These are phyloP conservation scores for Danaus melanippus DNA, from an alignment of 1,140 invertebrate genomes.

Conservation along the genomic window DNA sequence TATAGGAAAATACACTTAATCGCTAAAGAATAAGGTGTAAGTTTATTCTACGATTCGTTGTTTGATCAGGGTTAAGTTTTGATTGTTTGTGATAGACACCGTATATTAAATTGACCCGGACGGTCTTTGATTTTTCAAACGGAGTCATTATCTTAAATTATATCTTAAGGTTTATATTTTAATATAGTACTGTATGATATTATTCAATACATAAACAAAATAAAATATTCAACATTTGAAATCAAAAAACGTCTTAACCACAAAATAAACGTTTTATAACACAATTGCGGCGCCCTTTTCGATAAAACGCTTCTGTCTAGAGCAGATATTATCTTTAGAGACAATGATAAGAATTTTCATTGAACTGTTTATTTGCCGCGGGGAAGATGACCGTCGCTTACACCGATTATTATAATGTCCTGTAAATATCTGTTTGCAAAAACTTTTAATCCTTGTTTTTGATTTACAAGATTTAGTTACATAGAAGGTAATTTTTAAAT, in stretches of 20 bases:
- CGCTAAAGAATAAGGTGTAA: too few species aligned
- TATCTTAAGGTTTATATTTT: too few species aligned
- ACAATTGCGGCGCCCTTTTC: conserved; percentile 18
- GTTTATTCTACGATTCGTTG: too few species aligned
- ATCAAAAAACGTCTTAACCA: conserved; percentile 8
- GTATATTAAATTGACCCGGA: conserved; percentile 4
- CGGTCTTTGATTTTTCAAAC: conserved; percentile 8
- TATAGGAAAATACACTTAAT: too few species aligned
- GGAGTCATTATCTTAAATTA: neutral
- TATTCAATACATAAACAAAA: too few species aligned
- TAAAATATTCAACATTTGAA: conserved; percentile 1
- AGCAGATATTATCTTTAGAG: conserved; percentile 36
- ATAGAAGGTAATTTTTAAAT: neutral
- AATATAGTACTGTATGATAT: too few species aligned
- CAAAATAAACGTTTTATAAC: conserved; percentile 17
- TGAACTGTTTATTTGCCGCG: conserved; percentile 38
- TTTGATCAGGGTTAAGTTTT: too few species aligned
- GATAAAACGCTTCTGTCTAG: conserved; percentile 21
- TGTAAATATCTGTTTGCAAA: too few species aligned
- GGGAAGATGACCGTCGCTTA: conserved; percentile 23
- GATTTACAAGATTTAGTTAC: too few species aligned
- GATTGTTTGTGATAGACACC: too few species aligned
- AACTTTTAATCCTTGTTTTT: too few species aligned
- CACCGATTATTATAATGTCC: too few species aligned
- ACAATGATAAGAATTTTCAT: conserved; percentile 46